Evolutionary conservation across 2,113 vertebrate genomes (phyloP).

Genomic region (Orientallactaga bullata): DNA sequence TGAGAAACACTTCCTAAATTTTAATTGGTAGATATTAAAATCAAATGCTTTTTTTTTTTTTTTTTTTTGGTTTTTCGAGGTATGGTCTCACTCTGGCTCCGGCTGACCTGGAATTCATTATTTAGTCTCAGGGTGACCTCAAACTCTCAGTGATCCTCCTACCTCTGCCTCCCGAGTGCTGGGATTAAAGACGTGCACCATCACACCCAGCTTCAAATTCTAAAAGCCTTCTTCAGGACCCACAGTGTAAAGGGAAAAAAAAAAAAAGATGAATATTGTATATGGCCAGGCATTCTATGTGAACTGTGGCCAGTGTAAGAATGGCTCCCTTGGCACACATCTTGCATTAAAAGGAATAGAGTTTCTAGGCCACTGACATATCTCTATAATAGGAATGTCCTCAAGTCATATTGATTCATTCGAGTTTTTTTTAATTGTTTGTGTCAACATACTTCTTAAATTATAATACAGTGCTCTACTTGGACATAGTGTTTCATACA

Average conservation of each 20-base stretch:
- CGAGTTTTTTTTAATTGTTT: background rate
- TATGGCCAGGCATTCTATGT: background rate
- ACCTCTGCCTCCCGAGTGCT: too few species aligned
- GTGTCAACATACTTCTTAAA: background rate
- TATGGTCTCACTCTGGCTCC: too few species aligned
- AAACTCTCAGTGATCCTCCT: too few species aligned
- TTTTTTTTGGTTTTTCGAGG: too few species aligned
- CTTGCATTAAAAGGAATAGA: background rate
- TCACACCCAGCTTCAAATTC: too few species aligned
- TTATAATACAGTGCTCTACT: background rate
- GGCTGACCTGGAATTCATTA: too few species aligned
- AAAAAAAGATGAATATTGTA: slow-evolving; percentile 16
- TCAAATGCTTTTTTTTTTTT: background rate
- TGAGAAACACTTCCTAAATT: slow-evolving; percentile 12
- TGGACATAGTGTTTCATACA: background rate
- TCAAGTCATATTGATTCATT: background rate
- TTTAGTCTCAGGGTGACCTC: too few species aligned
- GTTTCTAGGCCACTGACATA: background rate
- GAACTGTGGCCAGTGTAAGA: background rate
- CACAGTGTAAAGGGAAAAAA: background rate
- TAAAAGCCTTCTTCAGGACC: background rate
- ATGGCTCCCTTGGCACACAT: background rate
- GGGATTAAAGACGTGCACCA: too few species aligned
- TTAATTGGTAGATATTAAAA: slow-evolving; percentile 6
- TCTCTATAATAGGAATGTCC: background rate